Evolutionary conservation across 2,888 invertebrate genomes (phyloP).

Genomic region (Mechanitis messenoides): DNA sequence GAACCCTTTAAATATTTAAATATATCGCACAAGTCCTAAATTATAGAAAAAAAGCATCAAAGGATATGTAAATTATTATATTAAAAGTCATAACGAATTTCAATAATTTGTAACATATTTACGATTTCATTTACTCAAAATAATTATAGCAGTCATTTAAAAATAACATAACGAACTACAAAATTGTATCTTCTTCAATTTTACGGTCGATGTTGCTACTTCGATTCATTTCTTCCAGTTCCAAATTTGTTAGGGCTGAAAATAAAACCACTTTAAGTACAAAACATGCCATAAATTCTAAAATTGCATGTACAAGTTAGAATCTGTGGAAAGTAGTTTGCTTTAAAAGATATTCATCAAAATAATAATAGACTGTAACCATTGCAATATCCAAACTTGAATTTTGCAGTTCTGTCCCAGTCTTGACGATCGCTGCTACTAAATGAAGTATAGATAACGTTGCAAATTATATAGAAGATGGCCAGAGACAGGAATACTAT

Average conservation of each 20-base stretch:
- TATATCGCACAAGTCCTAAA: no score
- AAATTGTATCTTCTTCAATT: constrained; percentile 37
- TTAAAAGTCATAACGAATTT: no score
- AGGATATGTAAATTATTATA: no score
- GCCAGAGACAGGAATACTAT: constrained; percentile 81
- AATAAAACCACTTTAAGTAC: constrained; percentile 21
- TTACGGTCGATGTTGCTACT: constrained; percentile 30
- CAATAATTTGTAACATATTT: neutral
- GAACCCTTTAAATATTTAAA: no score
- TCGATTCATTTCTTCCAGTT: constrained; percentile 33
- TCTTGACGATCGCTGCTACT: constrained; percentile 80
- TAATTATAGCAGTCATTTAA: neutral
- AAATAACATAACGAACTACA: constrained; percentile 18
- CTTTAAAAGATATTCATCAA: no score
- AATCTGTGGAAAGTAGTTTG: no score
- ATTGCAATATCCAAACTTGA: constrained; percentile 32
- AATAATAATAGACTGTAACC: constrained; percentile 21
- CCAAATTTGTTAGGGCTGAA: constrained; percentile 51
- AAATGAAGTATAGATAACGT: constrained; percentile 79
- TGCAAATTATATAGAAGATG: constrained; percentile 78
- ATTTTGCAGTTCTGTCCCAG: constrained; percentile 77
- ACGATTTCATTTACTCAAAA: neutral
- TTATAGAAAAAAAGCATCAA: no score
- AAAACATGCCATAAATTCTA: no score
- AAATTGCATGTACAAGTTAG: no score